Percentiles rank a stretch among this genome's conserved stretches.
Evolutionary conservation across 2,888 invertebrate species (phyloP).

Genomic region (Thysanoteuthis rhombus): DNA sequence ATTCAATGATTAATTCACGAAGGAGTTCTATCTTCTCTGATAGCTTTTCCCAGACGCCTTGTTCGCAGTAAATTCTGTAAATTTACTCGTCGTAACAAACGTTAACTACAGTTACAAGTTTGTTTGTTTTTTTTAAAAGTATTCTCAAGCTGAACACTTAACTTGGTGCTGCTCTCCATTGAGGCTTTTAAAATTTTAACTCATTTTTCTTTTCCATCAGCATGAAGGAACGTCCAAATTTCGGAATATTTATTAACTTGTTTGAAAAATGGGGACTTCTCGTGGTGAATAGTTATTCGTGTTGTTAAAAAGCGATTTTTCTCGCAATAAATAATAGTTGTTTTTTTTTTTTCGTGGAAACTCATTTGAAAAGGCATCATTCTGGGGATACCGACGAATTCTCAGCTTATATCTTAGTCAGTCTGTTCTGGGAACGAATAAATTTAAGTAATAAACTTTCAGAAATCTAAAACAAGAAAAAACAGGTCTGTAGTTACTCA

Average conservation of each 20-base stretch:
- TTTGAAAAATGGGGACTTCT: background rate
- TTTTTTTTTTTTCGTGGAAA: background rate
- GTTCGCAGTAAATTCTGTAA: too few species aligned
- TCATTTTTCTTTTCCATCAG: too few species aligned
- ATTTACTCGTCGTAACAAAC: too few species aligned
- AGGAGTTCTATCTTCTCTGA: too few species aligned
- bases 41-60: too few species aligned
- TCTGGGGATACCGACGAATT: background rate
- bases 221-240: background rate
- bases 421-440: background rate
- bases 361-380: background rate
- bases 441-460: background rate
- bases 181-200: too few species aligned
- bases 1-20: too few species aligned
- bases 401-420: background rate
- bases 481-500: too few species aligned
- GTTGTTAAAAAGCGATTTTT: background rate
- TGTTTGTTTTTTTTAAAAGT: too few species aligned
- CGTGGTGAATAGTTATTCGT: background rate
- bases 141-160: too few species aligned
- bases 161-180: too few species aligned
- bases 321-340: background rate
- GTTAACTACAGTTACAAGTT: too few species aligned
- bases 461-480: background rate
- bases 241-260: background rate